phyloP scores from a whole-genome alignment of 1,140 invertebrate species.

The Drosophila funebris region DNA sequence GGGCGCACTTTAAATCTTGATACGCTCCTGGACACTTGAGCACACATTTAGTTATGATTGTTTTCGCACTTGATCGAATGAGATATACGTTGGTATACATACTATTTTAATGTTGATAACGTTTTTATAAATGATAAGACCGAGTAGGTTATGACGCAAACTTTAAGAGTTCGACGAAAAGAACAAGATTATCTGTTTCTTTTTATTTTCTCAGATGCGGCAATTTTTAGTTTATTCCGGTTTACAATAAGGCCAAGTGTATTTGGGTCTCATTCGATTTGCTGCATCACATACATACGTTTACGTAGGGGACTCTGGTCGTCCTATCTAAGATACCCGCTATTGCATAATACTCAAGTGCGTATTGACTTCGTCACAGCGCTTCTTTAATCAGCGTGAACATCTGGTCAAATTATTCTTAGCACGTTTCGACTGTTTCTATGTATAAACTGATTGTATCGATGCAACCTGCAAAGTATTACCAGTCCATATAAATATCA shows the following conservation, averaged over 20 bases:
- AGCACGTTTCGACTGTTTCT: background rate
- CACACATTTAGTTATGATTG: constrained; percentile 2
- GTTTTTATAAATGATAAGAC: constrained; percentile 21
- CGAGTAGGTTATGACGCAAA: constrained; percentile 34
- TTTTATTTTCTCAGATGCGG: background rate
- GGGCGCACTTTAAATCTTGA: constrained; percentile 1
- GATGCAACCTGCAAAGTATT: background rate
- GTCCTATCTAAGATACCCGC: background rate
- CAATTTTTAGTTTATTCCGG: constrained; percentile 12
- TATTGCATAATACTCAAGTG: constrained; percentile 19
- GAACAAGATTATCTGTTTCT: constrained; percentile 27
- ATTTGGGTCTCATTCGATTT: constrained; percentile 1
- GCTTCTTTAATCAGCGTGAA: background rate
- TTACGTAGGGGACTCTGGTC: constrained; percentile 1
- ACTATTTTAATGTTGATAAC: constrained; percentile 21
- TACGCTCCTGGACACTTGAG: constrained; percentile 7
- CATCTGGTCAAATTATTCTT: background rate
- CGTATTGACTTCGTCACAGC: constrained; percentile 13
- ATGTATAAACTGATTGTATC: background rate
- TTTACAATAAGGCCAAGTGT: background rate
- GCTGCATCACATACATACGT: background rate
- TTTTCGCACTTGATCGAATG: constrained; percentile 21
- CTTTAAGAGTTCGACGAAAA: background rate
- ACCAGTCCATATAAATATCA: background rate
- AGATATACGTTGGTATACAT: constrained; percentile 21